Base-by-base conservation (phyloP, 2,888 invertebrate genomes). In the Oscheius myriophilus region DNA sequence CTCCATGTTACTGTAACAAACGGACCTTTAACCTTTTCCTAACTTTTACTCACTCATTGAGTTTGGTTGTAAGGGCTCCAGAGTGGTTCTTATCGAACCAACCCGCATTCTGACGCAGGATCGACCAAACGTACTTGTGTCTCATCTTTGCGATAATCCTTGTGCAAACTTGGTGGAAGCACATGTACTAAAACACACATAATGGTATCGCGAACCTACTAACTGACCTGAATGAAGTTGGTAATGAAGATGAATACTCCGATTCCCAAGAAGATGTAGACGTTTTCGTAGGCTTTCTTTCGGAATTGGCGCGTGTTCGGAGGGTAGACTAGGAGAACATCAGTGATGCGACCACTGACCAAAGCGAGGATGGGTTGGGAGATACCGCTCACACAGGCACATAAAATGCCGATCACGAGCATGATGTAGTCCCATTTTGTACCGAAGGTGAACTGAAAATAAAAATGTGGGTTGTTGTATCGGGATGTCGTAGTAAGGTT, bases 11-110 rank as follows among this genome's bases (percentile, higher is more conserved):
- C 78, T 78, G 59, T 41, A 72, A 72, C 33, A 3, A 6, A 6
- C 18, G 2, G 14, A 1, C 6, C 2, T 1, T 18, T 65, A 41
- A 4, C 6, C 14, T 16, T 3, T 41, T n/a, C 2, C 25, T n/a
- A 9, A 14, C 9, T 11, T 25, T 16, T 33, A 52, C 75, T 66
- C 26, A 82, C 82, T 82, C 82, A 51, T 81, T 79, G 9, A 82
- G 73, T 41, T 70, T 73, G 2, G 80, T 80, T 0, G 80, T 78
- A 14, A 82, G 71, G 1, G 77, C 74, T 49, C 82, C 82, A 0
- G 79, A 78, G 25, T 81, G 79, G 33, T 82, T 75, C 45, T 73
- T 76, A 43, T 82, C 82, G 55, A 80, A 79, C 81, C 81, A 82
- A 21, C 80, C 82, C 2, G 82, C 82, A 58, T 82, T 81, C 51